Conservation (phyloP, 2,113 vertebrate species). For the Heptranchias perlo region DNA sequence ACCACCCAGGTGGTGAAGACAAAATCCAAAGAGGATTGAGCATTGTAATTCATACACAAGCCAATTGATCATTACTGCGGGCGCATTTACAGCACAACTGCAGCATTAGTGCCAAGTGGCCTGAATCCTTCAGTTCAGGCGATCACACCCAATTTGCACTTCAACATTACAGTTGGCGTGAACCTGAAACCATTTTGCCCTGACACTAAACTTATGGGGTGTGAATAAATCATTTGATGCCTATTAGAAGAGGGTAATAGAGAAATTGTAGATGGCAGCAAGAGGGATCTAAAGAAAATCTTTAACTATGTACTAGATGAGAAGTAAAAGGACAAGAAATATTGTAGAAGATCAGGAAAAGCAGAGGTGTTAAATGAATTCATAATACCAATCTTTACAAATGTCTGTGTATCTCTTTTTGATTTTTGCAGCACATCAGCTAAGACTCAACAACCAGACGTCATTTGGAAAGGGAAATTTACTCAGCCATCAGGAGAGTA, state of each 20-base stretch:
- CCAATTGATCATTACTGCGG: neutral
- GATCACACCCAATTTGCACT: conserved; percentile 11
- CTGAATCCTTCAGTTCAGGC: neutral
- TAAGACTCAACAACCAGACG: neutral
- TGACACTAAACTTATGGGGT: neutral
- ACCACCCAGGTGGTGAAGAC: neutral
- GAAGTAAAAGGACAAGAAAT: neutral
- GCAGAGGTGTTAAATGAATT: neutral
- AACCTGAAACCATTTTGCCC: conserved; percentile 12
- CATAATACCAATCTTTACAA: neutral
- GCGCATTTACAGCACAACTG: neutral
- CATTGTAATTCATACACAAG: neutral
- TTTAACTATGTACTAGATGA: neutral
- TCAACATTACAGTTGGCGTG: neutral
- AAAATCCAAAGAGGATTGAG: neutral
- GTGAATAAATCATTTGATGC: neutral
- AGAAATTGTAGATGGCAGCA: neutral
- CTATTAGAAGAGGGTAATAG: neutral
- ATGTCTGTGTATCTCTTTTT: neutral
- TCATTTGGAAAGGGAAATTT: conserved; percentile 18
- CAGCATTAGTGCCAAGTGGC: neutral
- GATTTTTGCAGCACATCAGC: conserved; percentile 19
- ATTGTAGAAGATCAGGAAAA: neutral
- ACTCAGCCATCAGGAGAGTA: neutral
- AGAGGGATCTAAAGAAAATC: neutral